Conservation (phyloP, 2,113 vertebrate species). For the Nettapus auritus region DNA sequence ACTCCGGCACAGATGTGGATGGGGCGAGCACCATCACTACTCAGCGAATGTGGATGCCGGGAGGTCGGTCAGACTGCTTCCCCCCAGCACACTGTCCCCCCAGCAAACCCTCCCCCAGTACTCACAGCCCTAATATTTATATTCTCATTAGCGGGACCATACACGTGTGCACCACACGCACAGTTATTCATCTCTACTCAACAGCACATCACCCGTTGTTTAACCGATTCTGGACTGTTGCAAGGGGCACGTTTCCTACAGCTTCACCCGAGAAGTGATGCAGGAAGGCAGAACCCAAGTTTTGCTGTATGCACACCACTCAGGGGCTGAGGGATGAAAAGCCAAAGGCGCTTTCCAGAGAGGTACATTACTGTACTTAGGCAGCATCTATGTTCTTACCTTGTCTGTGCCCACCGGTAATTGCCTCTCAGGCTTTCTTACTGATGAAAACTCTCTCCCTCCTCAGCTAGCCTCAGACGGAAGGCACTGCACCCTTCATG, state of each 20-base stretch:
- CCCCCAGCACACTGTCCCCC: not conserved
- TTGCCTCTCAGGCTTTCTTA: not conserved
- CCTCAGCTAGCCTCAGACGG: not conserved
- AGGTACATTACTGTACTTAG: fast-evolving
- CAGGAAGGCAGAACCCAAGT: not conserved
- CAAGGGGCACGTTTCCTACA: not conserved
- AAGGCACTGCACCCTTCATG: fast-evolving
- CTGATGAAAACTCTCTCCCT: not conserved
- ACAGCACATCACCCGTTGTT: fast-evolving
- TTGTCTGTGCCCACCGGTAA: not conserved
- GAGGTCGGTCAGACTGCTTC: not conserved
- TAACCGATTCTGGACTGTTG: fast-evolving
- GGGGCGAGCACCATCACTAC: not conserved
- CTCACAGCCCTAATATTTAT: not conserved
- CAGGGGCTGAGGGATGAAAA: not conserved
- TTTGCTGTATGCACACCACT: not conserved
- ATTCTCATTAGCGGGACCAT: not conserved
- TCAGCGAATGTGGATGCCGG: not conserved
- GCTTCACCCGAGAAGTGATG: not conserved
- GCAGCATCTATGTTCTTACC: not conserved
- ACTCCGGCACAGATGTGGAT: not conserved
- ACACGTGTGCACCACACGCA: not conserved
- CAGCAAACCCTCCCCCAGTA: not conserved
- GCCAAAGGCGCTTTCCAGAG: not conserved
- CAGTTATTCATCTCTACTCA: not conserved